These are phyloP conservation scores for Leontocebus nigricollis DNA, from an alignment of 2,797 vertebrate species.

Conservation along the genomic window DNA sequence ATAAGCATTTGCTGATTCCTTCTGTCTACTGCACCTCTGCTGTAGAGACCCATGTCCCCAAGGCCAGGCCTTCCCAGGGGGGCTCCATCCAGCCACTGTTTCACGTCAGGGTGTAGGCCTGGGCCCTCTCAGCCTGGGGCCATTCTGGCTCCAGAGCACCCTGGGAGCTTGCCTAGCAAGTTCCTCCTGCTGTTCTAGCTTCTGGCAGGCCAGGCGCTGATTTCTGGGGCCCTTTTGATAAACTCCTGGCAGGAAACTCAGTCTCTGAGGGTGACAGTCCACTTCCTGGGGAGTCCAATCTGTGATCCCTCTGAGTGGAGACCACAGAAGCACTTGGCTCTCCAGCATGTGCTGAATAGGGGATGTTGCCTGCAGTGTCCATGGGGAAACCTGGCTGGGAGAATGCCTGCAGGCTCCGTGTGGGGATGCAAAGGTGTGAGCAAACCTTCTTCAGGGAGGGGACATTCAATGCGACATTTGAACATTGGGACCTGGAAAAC, in stretches of 20 bases:
- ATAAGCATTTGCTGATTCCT: neutral
- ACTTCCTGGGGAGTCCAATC: neutral
- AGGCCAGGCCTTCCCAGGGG: too few relatives aligned
- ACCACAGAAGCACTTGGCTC: neutral
- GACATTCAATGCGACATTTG: neutral
- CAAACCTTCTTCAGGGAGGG: neutral
- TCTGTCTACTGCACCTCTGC: neutral
- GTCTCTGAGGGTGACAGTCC: neutral
- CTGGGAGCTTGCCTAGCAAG: too few relatives aligned
- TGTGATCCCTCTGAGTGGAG: neutral
- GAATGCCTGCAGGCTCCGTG: fast-evolving
- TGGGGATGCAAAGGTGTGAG: neutral
- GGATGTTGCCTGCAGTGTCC: neutral
- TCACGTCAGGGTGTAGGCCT: fast-evolving
- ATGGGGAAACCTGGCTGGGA: fast-evolving
- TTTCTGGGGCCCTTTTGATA: neutral
- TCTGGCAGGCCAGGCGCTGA: too few relatives aligned
- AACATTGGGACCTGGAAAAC: neutral
- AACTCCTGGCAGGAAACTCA: neutral
- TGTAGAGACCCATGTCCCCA: neutral
- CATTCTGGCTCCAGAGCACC: neutral
- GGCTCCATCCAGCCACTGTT: fast-evolving
- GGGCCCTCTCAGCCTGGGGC: neutral
- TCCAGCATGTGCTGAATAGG: neutral
- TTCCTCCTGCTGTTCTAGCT: neutral